Conservation (phyloP, 2,797 vertebrate species). For the Coilia nasus region DNA sequence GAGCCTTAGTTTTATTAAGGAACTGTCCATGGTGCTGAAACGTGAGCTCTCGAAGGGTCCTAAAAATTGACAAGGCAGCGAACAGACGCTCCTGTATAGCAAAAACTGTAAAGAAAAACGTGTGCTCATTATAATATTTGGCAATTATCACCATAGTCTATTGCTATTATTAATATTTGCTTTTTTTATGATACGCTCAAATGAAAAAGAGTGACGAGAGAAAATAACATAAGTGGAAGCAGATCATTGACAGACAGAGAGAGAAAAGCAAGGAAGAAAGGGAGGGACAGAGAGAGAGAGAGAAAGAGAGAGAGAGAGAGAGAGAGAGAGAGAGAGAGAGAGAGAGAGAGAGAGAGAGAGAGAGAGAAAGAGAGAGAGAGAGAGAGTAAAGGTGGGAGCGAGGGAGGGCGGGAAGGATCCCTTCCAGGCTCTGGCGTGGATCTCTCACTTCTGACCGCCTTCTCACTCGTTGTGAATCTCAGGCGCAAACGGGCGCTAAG, state of each 20-base stretch:
- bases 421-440: slow-evolving; percentile 4
- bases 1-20: neutral
- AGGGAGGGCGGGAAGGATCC: neutral
- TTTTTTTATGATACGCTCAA: neutral
- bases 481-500: slow-evolving; percentile 11
- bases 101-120: neutral
- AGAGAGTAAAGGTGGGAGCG: neutral
- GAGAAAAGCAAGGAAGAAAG: neutral
- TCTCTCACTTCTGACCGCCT: slow-evolving; percentile 32
- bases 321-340: neutral
- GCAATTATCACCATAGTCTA: neutral
- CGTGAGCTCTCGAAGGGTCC: neutral
- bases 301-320: slow-evolving; percentile 33
- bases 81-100: neutral
- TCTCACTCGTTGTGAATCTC: slow-evolving; percentile 29
- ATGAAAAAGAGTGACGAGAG: neutral
- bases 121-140: neutral
- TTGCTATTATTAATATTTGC: neutral
- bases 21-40: slow-evolving; percentile 5
- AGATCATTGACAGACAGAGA: slow-evolving; percentile 24
- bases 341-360: slow-evolving; percentile 28
- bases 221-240: neutral
- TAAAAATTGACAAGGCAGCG: neutral
- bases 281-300: slow-evolving; percentile 29
- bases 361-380: slow-evolving; percentile 30